Base-by-base conservation (phyloP, 2,113 vertebrate species). In the Indicator indicator region DNA sequence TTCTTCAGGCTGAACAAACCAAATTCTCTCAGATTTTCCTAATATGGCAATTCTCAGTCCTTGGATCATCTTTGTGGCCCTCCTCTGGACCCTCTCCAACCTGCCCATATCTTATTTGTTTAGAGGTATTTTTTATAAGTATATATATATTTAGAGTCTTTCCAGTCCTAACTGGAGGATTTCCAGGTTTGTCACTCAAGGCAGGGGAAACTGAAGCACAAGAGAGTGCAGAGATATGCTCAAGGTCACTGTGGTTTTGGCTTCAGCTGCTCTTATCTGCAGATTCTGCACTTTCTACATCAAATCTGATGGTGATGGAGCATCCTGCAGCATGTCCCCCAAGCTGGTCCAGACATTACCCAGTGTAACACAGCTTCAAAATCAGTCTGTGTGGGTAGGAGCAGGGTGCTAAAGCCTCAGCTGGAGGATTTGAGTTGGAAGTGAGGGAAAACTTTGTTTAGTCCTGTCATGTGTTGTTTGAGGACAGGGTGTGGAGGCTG, bases 361-460 rank as follows among this genome's bases (percentile, higher is more conserved):
- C 1, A 46, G 26, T 1, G 32, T 54, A 32, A 33, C 0, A 0
- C 2, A 1, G 16, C 63, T 81, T 75, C 40, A 23, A 44, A 50
- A 79, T 32, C 59, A 63, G 5, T 18, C 26, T 12, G 0, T 2
- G 12, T 3, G n/a, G 20, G 30, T 10, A 16, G 77, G 26, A 69
- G 23, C 20, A 55, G 16, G 19, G 12, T 23, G 30, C 21, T 16
- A 24, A 67, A 91, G 48, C 5, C 33, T 6, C 5, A 8, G 6
- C 17, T 9, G 17, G 17, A 38, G 46, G 24, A 13, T 54, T 55
- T 17, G 54, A 11, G 9, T 6, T 83, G 67, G 27, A 64, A 80
- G 50, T 4, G 1, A 0, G 69, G 40, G 12, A 9, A 27, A 60
- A 44, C 6, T 74, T 58, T 70, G 46, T 32, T 76, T 12, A 73